Evolutionary conservation across 2,888 invertebrate genomes (phyloP), one percentile per base, ranked within the genome.

Genomic region (Nasonia oneida): DNA sequence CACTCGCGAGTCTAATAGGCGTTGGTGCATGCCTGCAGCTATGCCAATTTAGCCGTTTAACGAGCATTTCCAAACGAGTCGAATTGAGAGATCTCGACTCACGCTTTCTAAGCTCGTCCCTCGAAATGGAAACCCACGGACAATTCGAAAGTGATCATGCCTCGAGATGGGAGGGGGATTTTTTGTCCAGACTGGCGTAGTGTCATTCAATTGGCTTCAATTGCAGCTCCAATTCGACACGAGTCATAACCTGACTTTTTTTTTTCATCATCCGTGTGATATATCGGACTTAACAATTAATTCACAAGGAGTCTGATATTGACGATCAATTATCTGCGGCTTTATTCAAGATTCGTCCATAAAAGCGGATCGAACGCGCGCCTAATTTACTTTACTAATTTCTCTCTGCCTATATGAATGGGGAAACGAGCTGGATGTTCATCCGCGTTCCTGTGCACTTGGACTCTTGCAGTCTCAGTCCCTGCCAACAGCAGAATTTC

Each of bases 401-500:
- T 23, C 23, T 23, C 23, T 23, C 23, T 23, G 29, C 29, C 29
- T 1, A 29, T 29, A 29, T 1, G 29, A 29, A 29, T 29, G 1
- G 29, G 29, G 23, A 23, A 23, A 23, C 23, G 23, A 23, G 23
- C 23, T 23, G 23, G 23, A 23, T 23, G 23, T 23, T 23, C 0
- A 29, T 29, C 29, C 29, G 29, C 29, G 29, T 1, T 29, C 29
- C 29, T 29, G 29, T 29, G 29, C 29, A 1, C 29, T 29, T 29
- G 29, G 29, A 1, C 29, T 29, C 29, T 29, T 29, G 23, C 23
- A 23, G 23, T 23, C 23, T 23, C 23, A 23, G 23, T 23, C 23
- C 23, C 23, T 23, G 1, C 23, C 23, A 29, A 89, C 88, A 90
- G 88, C 88, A 88, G 90, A 88, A 88, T 88, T 88, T 85, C 76